These are phyloP conservation scores for Oriolus oriolus DNA, from an alignment of 2,113 vertebrate genomes.

Conservation along the genomic window DNA sequence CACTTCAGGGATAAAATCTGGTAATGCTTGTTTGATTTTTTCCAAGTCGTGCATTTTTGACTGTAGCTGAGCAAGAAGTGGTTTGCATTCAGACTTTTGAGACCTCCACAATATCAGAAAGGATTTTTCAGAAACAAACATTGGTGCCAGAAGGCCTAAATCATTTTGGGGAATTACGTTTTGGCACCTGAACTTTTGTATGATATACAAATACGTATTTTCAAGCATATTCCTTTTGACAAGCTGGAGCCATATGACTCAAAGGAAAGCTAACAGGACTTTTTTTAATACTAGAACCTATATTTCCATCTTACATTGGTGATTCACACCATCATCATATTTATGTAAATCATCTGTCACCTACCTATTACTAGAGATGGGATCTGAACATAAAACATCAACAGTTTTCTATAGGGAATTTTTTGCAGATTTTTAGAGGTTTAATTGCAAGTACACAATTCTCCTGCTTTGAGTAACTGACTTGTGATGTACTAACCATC, in stretches of 20 bases:
- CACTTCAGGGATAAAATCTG: neutral
- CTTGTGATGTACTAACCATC: neutral
- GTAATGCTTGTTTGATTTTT: neutral
- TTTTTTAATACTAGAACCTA: neutral
- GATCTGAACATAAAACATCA: neutral
- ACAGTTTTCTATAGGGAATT: neutral
- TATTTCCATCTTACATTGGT: neutral
- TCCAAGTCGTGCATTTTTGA: neutral
- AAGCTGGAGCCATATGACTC: neutral
- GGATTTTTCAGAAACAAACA: neutral
- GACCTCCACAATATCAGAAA: neutral
- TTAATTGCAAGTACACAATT: conserved; percentile 1
- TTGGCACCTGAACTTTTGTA: conserved; percentile 11
- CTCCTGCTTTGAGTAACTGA: neutral
- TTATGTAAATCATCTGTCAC: neutral
- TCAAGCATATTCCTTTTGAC: neutral
- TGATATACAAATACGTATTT: neutral
- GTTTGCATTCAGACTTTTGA: neutral
- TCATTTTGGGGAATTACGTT: neutral
- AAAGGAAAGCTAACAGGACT: neutral
- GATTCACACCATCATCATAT: neutral
- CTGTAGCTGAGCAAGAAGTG: neutral
- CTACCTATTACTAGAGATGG: neutral
- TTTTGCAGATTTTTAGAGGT: neutral
- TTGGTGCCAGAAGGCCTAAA: neutral